These are phyloP conservation scores for Neomorphus geoffroyi DNA, from an alignment of 2,797 vertebrate species.

Conservation along the genomic window DNA sequence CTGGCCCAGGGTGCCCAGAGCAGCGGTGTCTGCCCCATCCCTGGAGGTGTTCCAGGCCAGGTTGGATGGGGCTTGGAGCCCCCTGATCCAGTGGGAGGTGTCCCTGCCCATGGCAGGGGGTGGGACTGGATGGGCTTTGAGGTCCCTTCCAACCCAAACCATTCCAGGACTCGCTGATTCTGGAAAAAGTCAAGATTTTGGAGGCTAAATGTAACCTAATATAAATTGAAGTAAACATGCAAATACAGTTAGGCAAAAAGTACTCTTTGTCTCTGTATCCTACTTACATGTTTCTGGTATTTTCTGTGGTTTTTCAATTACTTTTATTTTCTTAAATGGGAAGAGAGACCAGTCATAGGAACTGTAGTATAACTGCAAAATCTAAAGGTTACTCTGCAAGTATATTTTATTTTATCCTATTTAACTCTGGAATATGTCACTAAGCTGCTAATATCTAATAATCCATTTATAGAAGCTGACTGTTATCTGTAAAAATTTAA, in stretches of 20 bases:
- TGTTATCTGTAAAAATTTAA: constrained; percentile 55
- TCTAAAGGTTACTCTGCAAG: constrained; percentile 12
- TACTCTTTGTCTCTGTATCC: not conserved
- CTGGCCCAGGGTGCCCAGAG: too few species aligned
- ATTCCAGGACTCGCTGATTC: not conserved
- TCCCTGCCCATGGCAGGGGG: too few species aligned
- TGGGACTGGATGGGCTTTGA: too few species aligned
- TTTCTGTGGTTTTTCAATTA: not conserved
- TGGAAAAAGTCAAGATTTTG: not conserved
- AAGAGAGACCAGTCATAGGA: not conserved
- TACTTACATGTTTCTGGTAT: not conserved
- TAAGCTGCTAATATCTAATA: constrained; percentile 55
- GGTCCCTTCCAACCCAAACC: too few species aligned
- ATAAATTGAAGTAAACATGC: not conserved
- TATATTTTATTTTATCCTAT: constrained; percentile 39
- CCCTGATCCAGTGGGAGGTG: too few species aligned
- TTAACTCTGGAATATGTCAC: constrained; percentile 42
- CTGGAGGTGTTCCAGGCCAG: too few species aligned
- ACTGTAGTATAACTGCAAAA: constrained; percentile 3
- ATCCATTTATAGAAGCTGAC: constrained; percentile 41
- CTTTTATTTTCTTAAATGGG: not conserved
- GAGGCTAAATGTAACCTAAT: not conserved
- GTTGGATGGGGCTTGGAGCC: too few species aligned
- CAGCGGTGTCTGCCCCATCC: too few species aligned
- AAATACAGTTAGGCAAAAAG: not conserved